Evolutionary conservation across 2,113 vertebrate species (phyloP).

Genomic region (Lepus timidus): DNA sequence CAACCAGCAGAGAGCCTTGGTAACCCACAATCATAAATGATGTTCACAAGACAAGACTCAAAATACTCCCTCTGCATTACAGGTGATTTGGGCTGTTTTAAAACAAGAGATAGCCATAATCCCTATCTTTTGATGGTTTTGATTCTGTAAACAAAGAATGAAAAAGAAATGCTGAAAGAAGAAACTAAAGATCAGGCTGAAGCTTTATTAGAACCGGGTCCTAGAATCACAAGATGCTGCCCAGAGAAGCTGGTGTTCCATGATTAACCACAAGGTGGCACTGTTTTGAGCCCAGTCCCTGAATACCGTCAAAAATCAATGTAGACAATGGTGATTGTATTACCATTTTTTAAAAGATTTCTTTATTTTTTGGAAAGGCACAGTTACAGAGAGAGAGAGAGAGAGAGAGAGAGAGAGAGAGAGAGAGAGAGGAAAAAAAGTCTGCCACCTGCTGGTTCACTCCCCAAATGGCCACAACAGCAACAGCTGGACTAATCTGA

Average conservation of each 20-base stretch:
- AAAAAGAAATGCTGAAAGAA: not conserved
- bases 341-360: too few relatives aligned
- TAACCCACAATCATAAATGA: not conserved
- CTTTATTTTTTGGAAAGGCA: too few relatives aligned
- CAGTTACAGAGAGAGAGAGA: too few relatives aligned
- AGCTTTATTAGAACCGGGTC: not conserved
- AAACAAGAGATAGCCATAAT: not conserved
- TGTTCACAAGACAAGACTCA: not conserved
- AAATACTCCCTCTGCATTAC: not conserved
- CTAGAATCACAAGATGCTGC: not conserved
- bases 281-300: not conserved
- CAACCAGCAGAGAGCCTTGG: not conserved
- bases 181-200: not conserved
- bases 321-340: not conserved
- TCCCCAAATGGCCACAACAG: too few relatives aligned
- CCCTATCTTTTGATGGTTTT: not conserved
- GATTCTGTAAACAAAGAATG: not conserved
- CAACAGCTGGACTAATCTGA: too few relatives aligned
- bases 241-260: not conserved
- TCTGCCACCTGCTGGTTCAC: too few relatives aligned
- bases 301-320: not conserved
- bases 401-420: too few relatives aligned
- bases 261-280: not conserved
- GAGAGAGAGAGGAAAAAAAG: too few relatives aligned
- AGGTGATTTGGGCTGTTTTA: not conserved